Evolutionary conservation across 2,797 vertebrate genomes (phyloP).

Genomic region (Gorsachius magnificus): DNA sequence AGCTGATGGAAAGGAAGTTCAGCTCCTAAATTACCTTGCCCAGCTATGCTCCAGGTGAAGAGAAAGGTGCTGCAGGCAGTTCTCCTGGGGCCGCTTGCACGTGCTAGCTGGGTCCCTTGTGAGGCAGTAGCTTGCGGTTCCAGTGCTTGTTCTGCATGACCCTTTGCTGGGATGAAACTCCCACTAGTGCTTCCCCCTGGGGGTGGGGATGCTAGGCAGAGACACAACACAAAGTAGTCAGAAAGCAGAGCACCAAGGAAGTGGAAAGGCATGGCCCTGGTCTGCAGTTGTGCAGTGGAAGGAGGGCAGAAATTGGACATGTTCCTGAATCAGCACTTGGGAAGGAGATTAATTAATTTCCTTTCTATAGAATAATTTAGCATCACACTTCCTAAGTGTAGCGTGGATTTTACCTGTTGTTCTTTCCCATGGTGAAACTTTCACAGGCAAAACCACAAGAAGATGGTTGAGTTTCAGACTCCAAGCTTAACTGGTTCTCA

Average conservation of each 20-base stretch:
- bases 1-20: not conserved
- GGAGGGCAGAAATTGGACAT: not conserved
- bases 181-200: not conserved
- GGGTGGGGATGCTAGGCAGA: not conserved
- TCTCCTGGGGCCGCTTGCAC: not conserved
- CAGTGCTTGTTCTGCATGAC: not conserved
- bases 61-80: not conserved
- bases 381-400: not conserved
- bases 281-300: not conserved
- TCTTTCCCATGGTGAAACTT: not conserved
- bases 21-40: not conserved
- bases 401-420: not conserved
- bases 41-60: not conserved
- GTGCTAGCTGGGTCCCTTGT: accelerated
- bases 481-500: not conserved
- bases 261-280: not conserved
- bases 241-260: not conserved
- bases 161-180: not conserved
- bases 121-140: not conserved
- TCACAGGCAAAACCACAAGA: not conserved
- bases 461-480: not conserved
- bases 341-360: not conserved
- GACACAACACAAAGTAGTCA: not conserved
- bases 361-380: not conserved
- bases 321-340: not conserved